Base-by-base conservation (phyloP, 2,113 vertebrate species). In the Ictalurus furcatus region DNA sequence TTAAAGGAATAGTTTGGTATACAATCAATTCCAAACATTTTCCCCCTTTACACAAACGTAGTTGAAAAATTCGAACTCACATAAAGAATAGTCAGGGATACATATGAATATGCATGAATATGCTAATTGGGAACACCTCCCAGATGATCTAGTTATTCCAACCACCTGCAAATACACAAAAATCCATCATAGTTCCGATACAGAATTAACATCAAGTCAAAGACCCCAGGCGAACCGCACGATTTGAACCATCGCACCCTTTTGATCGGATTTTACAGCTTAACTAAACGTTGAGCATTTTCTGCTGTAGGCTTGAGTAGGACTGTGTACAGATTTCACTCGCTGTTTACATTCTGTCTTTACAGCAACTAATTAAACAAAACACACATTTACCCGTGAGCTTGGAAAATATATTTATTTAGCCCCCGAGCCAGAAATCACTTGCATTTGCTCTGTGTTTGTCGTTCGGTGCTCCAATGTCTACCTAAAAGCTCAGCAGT, bases 321-420 rank as follows among this genome's bases (percentile, higher is more conserved):
- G 12, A 78, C n/a, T 58, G 78, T 58, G 78, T 19, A 30, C 78
- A 81, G 78, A 81, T 54, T 81, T 19, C 52, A 80, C 52, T 56
- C 25, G 19, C 6, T 80, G 78, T 6, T 80, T 56, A 54, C 78
- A 79, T 79, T n/a, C 25, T 79, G 48, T 79, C 44, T n/a, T 79
- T 79, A 28, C 13, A 30, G n/a, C 14, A n/a, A 28, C 28, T 19
- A 81, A 81, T 56, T 81, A 81, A 56, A 81, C 78, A 56, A 81
- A 80, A 56, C 52, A 56, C 52, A 81, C 16, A 58, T 58, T 81
- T 56, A 56, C 78, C 78, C 58, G 52, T 58, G 52, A 19, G 56
- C 78, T 30, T 28, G 19, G 78, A 30, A n/a, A 81, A 56, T 30
- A 79, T 52, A 81, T 81, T 81, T 11, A 81, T 56, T 56, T 81